Evolutionary conservation across 2,888 invertebrate genomes (phyloP), one percentile per base, ranked within the genome.

Genomic region (Brachycybe producta): DNA sequence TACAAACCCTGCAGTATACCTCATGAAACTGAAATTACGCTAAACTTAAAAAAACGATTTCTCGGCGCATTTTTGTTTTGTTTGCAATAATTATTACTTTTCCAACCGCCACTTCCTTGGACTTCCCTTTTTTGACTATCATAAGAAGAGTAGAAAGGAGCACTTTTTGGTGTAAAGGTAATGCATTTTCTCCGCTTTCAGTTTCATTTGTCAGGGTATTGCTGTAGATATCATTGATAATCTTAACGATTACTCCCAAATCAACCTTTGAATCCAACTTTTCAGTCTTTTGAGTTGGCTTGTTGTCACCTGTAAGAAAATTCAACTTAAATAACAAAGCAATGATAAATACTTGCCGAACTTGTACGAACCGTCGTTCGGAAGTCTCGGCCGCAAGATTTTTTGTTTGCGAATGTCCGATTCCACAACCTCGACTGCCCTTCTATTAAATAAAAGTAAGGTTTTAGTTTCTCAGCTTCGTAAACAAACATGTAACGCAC

Each of bases 211-310:
- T 19, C 26, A 45, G 7, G 5, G 15, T 30, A 21, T 35, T 35
- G 4, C 46, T 35, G 30, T 45, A 45, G 7, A 45, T 26, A 26
- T 45, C 46, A 23, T 45, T 35, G 32, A 45, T 35, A 45, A 45
- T 45, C 24, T 23, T 35, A n/a, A 34, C 35, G 1, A 45, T 35
- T 15, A 24, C 24, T n/a, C 24, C 35, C 8, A 45, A 27, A 21
- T 45, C 46, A n/a, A 45, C 46, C n/a, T 34, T 30, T 30, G 13
- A 30, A 30, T 30, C 30, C 8, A 11, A 30, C 32, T 32, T 45
- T 45, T 7, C n/a, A n/a, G 24, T n/a, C 1, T 23, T 35, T 32
- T 45, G 26, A 34, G 15, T 45, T 45, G 17, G 11, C 28, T 34
- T 2, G 13, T 21, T 2, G 7, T 45, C 35, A 24, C 15, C 21